Evolutionary conservation across 2,888 invertebrate genomes (phyloP).

Genomic region (Stenichneumon culpator): DNA sequence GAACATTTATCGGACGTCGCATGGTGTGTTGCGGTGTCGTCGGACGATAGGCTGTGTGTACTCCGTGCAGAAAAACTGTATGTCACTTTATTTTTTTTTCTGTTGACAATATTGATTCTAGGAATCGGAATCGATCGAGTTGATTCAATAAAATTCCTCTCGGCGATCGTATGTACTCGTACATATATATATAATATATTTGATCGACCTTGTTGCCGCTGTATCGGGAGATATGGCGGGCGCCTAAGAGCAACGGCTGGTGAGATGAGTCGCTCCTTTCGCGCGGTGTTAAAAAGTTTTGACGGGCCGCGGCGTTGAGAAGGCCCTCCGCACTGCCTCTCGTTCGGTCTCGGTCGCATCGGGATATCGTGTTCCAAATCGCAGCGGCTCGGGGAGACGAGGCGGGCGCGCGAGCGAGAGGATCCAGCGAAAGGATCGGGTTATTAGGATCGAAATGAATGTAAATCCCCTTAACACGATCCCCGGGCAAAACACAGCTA

Average conservation of each 20-base stretch:
- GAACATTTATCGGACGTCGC: not conserved
- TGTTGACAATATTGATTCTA: constrained; percentile 22
- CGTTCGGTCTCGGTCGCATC: constrained; percentile 38
- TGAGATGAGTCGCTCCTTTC: constrained; percentile 60
- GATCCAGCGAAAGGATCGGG: constrained; percentile 83
- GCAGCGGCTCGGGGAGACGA: constrained; percentile 66
- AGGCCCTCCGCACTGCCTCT: constrained; percentile 56
- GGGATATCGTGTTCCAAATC: constrained; percentile 84
- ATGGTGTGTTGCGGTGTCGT: constrained; percentile 9
- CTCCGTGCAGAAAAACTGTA: not conserved
- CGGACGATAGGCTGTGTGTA: constrained; percentile 49
- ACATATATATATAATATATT: not conserved
- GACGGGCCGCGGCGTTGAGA: constrained; percentile 54
- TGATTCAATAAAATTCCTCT: not conserved
- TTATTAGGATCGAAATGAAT: constrained; percentile 85
- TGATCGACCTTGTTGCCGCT: constrained; percentile 34
- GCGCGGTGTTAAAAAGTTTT: constrained; percentile 65
- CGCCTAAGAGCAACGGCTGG: constrained; percentile 42
- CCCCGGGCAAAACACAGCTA: constrained; percentile 85
- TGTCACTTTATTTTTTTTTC: constrained; percentile 31
- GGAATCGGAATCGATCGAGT: constrained; percentile 71
- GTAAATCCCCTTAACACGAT: constrained; percentile 85
- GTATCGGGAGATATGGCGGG: constrained; percentile 44
- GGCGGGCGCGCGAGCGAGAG: constrained; percentile 61
- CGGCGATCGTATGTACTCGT: not conserved